Base-by-base conservation (phyloP, 2,888 invertebrate species). In the Chrysomela aeneicollis region DNA sequence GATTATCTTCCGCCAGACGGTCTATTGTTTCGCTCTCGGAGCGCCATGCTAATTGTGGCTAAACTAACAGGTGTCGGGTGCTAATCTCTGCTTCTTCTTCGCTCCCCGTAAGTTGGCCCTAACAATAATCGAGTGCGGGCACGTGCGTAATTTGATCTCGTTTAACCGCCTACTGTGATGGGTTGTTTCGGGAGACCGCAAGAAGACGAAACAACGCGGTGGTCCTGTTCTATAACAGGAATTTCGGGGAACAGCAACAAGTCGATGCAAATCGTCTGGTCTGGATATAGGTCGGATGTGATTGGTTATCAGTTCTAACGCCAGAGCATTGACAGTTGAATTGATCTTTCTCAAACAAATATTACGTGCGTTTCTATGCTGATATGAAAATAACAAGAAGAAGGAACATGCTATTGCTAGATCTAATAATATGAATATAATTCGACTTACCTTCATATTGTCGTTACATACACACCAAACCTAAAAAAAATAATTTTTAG, bases 21-120 rank as follows among this genome's bases (percentile, higher is more conserved):
- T 54, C 69, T 63, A 69, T 72, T 70, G 71, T 72, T 66, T 63
- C 63, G 54, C 63, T 55, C 52, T 68, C 63, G 61, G 30, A 53
- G 54, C 54, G 47, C 66, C 66, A 70, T 67, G 67, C 70, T 71
- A 73, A 74, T 73, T 74, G 67, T 64, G 64, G 59, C 59, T 53
- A 50, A 63, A 64, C 64, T 55, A 69, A 69, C 69, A 69, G 69
- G 69, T 66, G 69, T 69, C 67, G 59, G 63, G 61, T 55, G 58
- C 53, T 64, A 61, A 53, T 58, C 50, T 37, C 26, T 5, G 46
- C 49, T 46, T 49, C 57, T 64, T 61, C 52, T 59, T 60, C 52
- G 63, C 65, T 62, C 58, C 64, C 64, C 51, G 60, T 62, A 54
- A 62, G 62, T 61, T 65, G 49, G 65, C 53, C 54, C 21, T 26